Evolutionary conservation across 2,888 invertebrate species (phyloP).

Genomic region (Pheosia gnoma): DNA sequence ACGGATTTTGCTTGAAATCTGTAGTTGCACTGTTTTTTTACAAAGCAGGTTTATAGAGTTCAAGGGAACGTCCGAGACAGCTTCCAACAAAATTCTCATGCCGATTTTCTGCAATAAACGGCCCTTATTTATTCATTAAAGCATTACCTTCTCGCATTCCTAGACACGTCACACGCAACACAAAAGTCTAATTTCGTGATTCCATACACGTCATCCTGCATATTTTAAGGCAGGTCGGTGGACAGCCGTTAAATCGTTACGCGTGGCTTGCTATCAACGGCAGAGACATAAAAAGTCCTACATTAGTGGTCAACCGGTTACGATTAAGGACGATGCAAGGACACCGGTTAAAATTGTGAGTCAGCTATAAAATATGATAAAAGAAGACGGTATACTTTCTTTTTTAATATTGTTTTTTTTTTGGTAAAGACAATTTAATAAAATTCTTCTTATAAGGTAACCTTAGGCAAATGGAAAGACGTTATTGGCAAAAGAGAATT

Average conservation of each 20-base stretch:
- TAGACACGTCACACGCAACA: conserved; percentile 16
- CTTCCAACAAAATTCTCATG: too few species aligned
- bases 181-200: conserved; percentile 28
- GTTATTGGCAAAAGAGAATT: too few species aligned
- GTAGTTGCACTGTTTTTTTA: too few species aligned
- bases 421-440: not conserved
- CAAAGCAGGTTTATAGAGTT: too few species aligned
- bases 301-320: conserved; percentile 37
- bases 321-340: conserved; percentile 62
- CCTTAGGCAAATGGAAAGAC: too few species aligned
- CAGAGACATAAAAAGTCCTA: conserved; percentile 38
- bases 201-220: conserved; percentile 37
- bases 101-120: too few species aligned
- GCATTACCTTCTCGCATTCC: too few species aligned
- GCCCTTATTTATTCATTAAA: too few species aligned
- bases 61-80: too few species aligned
- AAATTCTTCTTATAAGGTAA: too few species aligned
- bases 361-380: conserved; percentile 35
- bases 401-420: not conserved
- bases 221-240: conserved; percentile 58
- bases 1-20: not conserved
- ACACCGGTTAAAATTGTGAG: conserved; percentile 45
- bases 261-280: conserved; percentile 46
- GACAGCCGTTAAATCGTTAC: conserved; percentile 60
- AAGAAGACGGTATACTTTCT: not conserved